A percentile compares a stretch with the other conserved stretches of the same genome.
phyloP scores from a whole-genome alignment of 2,797 vertebrate species.

The Chanos chanos region DNA sequence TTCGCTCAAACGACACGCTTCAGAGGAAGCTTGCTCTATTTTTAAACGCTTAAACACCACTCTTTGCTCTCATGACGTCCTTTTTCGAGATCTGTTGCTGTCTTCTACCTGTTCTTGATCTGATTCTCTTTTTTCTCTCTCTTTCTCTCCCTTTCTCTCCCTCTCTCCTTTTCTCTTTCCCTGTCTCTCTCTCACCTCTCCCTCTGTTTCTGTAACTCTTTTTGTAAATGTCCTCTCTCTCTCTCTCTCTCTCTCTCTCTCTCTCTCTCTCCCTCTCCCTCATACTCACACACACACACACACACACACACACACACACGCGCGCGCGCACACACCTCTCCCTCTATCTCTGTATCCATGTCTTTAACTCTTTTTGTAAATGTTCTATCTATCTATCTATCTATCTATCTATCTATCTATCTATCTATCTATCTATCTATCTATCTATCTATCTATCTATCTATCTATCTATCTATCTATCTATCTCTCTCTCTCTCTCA shows the following conservation, averaged over 20 bases:
- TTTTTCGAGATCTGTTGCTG: no score
- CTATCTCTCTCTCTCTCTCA: slow-evolving; percentile 46
- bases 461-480: background rate
- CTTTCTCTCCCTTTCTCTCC: background rate
- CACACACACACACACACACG: no score
- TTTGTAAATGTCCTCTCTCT: background rate
- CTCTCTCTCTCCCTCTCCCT: background rate
- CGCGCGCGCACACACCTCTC: no score
- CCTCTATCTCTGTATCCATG: background rate
- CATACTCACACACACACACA: no score
- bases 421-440: background rate
- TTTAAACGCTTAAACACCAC: no score
- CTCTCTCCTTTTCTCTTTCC: background rate
- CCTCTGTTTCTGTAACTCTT: background rate
- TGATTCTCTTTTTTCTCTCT: background rate
- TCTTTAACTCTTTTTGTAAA: background rate
- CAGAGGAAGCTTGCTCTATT: no score
- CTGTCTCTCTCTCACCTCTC: background rate
- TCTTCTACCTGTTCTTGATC: background rate
- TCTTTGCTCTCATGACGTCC: no score
- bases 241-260: background rate
- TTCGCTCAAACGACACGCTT: no score
- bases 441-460: background rate
- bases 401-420: background rate
- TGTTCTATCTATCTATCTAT: background rate